phyloP scores from a whole-genome alignment of 2,113 vertebrate genomes.

The Crotophaga sulcirostris region DNA sequence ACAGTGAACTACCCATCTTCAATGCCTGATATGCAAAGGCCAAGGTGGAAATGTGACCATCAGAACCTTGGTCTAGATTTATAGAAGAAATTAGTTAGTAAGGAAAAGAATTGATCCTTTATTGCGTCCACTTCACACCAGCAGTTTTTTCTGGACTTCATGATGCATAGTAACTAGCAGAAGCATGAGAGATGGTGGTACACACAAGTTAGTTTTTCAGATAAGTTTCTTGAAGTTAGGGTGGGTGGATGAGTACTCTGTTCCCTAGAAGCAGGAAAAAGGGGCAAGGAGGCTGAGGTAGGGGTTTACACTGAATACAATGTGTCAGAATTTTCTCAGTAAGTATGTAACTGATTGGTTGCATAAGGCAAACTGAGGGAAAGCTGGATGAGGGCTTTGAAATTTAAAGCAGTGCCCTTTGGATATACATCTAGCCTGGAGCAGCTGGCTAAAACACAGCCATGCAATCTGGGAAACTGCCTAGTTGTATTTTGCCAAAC shows the following conservation, averaged over 20 bases:
- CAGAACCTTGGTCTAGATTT: background rate
- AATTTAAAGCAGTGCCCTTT: constrained; percentile 22
- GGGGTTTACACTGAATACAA: background rate
- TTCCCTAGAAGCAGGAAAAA: background rate
- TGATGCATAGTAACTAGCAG: background rate
- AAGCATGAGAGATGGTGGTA: background rate
- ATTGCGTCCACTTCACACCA: background rate
- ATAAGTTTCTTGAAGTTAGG: background rate
- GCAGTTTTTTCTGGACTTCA: background rate
- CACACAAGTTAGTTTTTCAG: background rate
- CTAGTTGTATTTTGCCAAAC: background rate
- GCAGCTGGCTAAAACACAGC: background rate
- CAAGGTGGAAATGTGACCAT: background rate
- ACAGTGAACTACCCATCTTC: background rate
- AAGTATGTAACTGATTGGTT: background rate
- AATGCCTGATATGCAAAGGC: background rate
- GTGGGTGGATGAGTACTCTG: background rate
- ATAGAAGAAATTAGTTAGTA: background rate
- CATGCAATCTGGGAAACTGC: background rate
- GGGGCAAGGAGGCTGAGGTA: background rate
- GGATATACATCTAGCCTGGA: background rate
- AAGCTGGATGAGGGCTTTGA: background rate
- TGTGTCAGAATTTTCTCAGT: background rate
- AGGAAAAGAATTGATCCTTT: background rate
- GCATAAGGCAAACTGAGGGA: background rate